Conservation (phyloP, 2,113 vertebrate genomes). For the Centrocercus urophasianus region DNA sequence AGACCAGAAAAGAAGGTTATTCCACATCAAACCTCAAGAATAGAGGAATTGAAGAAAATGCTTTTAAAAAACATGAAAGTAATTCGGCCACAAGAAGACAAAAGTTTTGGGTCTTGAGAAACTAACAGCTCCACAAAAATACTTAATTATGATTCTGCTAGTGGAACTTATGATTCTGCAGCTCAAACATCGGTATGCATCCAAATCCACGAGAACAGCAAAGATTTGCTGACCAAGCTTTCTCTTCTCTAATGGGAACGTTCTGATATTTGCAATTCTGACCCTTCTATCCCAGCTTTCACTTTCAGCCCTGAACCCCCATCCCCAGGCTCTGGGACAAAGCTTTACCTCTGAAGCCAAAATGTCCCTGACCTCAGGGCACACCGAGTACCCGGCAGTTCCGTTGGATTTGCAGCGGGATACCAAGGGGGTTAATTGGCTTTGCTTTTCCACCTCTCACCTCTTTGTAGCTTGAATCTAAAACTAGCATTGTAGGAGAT, state of each 20-base stretch:
- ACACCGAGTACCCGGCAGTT: fast-evolving
- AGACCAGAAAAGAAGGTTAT: neutral
- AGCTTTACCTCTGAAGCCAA: neutral
- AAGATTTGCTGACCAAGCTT: neutral
- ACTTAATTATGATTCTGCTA: neutral
- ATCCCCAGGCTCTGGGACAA: neutral
- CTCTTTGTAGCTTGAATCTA: neutral
- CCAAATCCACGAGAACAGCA: neutral
- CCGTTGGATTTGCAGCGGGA: neutral
- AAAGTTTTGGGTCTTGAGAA: neutral
- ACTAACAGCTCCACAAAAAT: neutral
- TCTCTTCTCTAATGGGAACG: neutral
- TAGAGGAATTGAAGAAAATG: neutral
- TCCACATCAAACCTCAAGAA: neutral
- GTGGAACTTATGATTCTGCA: neutral
- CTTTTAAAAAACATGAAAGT: neutral
- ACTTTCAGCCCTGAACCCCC: neutral
- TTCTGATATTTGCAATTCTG: neutral
- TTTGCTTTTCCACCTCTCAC: neutral
- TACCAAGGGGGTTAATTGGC: neutral
- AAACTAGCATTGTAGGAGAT: neutral
- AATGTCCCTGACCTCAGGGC: neutral
- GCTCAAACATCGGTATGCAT: neutral
- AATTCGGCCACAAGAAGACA: neutral
- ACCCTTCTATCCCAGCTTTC: neutral